Conservation (phyloP, 2,797 vertebrate genomes). For the Liasis olivaceus region DNA sequence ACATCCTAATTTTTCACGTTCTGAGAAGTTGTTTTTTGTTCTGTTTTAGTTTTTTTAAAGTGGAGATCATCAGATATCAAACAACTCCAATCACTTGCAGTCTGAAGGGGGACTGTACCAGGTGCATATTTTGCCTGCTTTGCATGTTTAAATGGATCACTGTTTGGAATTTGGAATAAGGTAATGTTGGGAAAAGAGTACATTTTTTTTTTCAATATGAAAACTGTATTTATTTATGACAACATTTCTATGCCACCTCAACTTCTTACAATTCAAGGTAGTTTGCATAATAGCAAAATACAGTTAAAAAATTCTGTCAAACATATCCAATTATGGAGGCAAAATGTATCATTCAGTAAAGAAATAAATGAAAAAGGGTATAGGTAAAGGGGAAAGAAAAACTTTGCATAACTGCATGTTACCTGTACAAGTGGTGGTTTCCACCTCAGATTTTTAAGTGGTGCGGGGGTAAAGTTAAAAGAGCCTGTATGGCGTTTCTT, state of each 20-base stretch:
- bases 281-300: neutral
- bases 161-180: neutral
- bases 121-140: neutral
- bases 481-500: constrained; percentile 89
- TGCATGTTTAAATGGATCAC: neutral
- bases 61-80: neutral
- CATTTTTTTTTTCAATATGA: neutral
- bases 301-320: neutral
- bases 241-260: neutral
- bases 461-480: constrained; percentile 84
- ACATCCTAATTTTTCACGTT: neutral
- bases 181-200: neutral
- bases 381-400: neutral
- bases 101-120: neutral
- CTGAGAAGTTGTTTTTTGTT: neutral
- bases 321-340: neutral
- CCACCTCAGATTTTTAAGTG: constrained; percentile 92
- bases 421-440: constrained; percentile 90
- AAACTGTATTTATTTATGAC: neutral
- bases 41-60: neutral
- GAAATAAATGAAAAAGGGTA: neutral
- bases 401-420: neutral
- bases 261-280: neutral
- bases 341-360: neutral
- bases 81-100: neutral